Evolutionary conservation across 2,797 vertebrate species (phyloP).

Genomic region (Siniperca obscura): DNA sequence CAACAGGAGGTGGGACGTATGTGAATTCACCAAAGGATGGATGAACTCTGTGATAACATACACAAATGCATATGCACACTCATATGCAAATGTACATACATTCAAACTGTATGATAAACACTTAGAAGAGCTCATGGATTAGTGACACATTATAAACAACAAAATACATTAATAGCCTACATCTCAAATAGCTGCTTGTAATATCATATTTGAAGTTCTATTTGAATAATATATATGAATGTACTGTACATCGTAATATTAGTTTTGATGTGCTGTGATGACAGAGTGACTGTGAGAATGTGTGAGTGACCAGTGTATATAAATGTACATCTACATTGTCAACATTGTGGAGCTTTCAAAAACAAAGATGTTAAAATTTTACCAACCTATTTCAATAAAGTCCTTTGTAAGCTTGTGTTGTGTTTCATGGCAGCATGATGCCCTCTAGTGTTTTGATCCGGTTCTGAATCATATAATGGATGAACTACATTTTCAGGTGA

Average conservation of each 20-base stretch:
- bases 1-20: not conserved
- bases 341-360: constrained; percentile 22
- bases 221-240: constrained; percentile 42
- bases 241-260: constrained; percentile 40
- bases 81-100: constrained; percentile 43
- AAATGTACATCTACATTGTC: constrained; percentile 23
- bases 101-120: constrained; percentile 25
- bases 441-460: constrained; percentile 63
- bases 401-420: constrained; percentile 12
- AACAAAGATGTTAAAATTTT: constrained; percentile 1
- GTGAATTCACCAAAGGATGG: constrained; percentile 26
- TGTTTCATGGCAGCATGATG: constrained; percentile 41
- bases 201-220: constrained; percentile 23
- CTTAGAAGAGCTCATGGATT: constrained; percentile 23
- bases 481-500: not conserved
- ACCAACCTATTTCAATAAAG: constrained; percentile 61
- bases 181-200: constrained; percentile 29
- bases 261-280: constrained; percentile 37
- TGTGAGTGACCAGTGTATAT: constrained; percentile 30
- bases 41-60: constrained; percentile 34
- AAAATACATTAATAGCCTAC: constrained; percentile 24
- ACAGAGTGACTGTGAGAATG: constrained; percentile 18
- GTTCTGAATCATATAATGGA: not conserved
- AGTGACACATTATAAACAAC: constrained; percentile 17
- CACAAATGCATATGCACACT: constrained; percentile 20